Conservation (phyloP, 2,888 invertebrate species). For the Tipula lateralis region DNA sequence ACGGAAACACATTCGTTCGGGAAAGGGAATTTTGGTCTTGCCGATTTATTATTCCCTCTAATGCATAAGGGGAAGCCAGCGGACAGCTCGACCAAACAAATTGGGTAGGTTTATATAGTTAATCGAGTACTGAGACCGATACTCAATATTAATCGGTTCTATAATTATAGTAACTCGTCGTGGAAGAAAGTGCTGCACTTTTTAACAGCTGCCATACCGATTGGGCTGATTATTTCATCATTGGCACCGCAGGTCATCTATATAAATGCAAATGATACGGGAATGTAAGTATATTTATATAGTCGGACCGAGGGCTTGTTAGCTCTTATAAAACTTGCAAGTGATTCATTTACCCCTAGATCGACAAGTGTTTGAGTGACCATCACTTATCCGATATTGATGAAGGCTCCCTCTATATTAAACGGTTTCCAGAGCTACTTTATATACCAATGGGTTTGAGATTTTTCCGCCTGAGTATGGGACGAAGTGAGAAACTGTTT, state of each 20-base stretch:
- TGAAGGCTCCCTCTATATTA: too few species aligned
- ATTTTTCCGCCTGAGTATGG: too few species aligned
- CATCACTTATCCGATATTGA: too few species aligned
- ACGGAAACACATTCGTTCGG: background rate
- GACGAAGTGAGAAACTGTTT: too few species aligned
- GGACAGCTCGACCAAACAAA: background rate
- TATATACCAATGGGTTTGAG: too few species aligned
- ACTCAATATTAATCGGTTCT: conserved; percentile 4
- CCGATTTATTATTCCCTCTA: background rate
- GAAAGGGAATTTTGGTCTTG: background rate
- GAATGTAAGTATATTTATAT: conserved; percentile 29
- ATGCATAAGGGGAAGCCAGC: conserved; percentile 2
- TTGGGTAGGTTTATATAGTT: background rate
- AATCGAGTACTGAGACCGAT: background rate
- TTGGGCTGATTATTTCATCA: conserved; percentile 66
- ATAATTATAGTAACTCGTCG: conserved; percentile 49
- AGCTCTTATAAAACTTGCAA: too few species aligned
- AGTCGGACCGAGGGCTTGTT: too few species aligned
- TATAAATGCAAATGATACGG: conserved; percentile 46
- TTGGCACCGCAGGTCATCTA: conserved; percentile 63
- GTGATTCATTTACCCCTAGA: too few species aligned
- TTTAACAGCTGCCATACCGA: conserved; percentile 63
- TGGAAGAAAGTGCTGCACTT: conserved; percentile 62
- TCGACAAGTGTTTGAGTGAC: too few species aligned
- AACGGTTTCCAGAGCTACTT: too few species aligned